Evolutionary conservation across 2,113 vertebrate genomes (phyloP), one percentile per base, ranked within the genome.

Genomic region (Chaetodon trifascialis): DNA sequence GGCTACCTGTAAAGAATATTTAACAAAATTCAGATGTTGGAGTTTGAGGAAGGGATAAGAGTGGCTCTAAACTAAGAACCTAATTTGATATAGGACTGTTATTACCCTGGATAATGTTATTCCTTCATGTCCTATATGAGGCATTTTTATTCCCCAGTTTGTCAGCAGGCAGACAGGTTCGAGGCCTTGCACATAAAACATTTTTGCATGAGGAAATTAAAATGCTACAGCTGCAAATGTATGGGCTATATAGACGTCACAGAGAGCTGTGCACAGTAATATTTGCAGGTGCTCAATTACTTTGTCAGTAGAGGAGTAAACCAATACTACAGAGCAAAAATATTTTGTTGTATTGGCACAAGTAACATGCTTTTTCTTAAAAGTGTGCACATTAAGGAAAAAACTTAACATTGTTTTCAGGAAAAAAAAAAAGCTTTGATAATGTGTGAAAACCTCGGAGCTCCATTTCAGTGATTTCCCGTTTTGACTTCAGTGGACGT

Each of bases 321-420:
- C 86, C 86, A 85, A 87, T 89, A 80, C 81, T 91, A 84, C 66
- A 82, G 73, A 77, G 76, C 55, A 84, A 80, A 42, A 56, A 75
- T 75, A 80, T 73, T 70, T 80, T 73, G 69, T 72, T 89, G 88
- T 89, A 89, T 94, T 93, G 93, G 93, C 93, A 94, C 93, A 89
- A 86, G 67, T 59, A 73, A 84, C 76, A 90, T 87, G 80, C 71
- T 86, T 88, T 80, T 80, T 79, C 59, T 52, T 82, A 47, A 84
- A 88, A 72, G 76, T 86, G 86, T 91, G 86, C 83, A 80, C 60
- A 63, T 84, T 79, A 84, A 90, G 73, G 66, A 78, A 60, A 80
- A 54, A 68, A 80, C 4, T 56, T 23, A 68, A 52, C 49, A 66
- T 49, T 73, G 15, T 55, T 71, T 52, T 75, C 51, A 62, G 15